Base-by-base conservation (phyloP, 2,888 invertebrate species). In the Tetragonisca angustula region DNA sequence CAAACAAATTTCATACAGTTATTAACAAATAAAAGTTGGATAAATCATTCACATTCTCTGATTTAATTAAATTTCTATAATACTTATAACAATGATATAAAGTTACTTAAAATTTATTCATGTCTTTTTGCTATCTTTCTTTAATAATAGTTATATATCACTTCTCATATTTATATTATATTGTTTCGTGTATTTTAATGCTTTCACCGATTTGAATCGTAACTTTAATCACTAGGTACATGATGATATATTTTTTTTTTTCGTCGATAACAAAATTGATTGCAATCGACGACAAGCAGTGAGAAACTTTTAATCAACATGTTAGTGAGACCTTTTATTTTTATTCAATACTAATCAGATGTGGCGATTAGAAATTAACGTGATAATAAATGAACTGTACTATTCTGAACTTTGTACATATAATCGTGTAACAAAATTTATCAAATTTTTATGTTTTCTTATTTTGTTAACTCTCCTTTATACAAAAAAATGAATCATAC, bases 351-450 rank as follows among this genome's bases (percentile, higher is more conserved):
- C 86, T 90, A 87, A 79, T 87, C 78, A 76, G 81, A 85, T 87
- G 86, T 77, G 80, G 72, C 80, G 78, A 75, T 73, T 72, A 84
- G 85, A 86, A 90, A 76, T 84, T 85, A 88, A 89, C 85, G 90
- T 92, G 92, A 92, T 90, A 91, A 92, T 86, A 90, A 91, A 92
- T 91, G 90, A 84, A 88, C 89, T 88, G 90, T 90, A 89, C 84
- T 84, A 83, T 76, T 87, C 87, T n/a, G 71, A 85, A 85, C 72
- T 65, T 81, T 85, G 75, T 88, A 90, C 90, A 83, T 90, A 83
- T 86, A 91, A 83, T 85, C 54, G 54, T 79, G 84, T 84, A 79
- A 80, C 70, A 79, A 77, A 89, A 84, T 67, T 86, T 68, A 74
- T 86, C 71, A 80, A 83, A 81, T 73, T 21, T 65, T 72, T 81